These are phyloP conservation scores for Ascaphus truei DNA, from an alignment of 2,113 vertebrate genomes.

Conservation along the genomic window DNA sequence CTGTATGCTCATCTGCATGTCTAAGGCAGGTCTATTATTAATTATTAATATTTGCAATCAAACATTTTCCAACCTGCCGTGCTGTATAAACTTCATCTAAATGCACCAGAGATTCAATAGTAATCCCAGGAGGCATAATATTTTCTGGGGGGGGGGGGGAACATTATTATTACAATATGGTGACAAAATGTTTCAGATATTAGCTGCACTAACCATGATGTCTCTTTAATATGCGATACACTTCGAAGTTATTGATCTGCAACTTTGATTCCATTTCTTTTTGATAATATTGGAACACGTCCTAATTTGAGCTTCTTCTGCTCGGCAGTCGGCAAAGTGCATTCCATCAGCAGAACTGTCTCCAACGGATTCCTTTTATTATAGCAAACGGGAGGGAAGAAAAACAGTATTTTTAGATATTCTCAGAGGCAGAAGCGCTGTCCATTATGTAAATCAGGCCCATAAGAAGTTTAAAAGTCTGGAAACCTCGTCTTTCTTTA, in stretches of 20 bases:
- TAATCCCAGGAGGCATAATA: neutral
- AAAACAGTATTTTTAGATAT: conserved; percentile 45
- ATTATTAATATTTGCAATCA: too few species aligned
- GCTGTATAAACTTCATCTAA: conserved; percentile 1
- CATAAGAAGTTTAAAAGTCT: conserved; percentile 57
- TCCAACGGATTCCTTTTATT: conserved; percentile 16
- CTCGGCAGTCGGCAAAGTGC: conserved; percentile 10
- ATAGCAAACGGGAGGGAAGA: conserved; percentile 39
- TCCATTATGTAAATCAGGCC: conserved; percentile 50
- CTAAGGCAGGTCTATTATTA: too few species aligned
- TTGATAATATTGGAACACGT: conserved; percentile 33
- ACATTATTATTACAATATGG: neutral
- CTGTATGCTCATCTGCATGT: too few species aligned
- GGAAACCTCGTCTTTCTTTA: conserved; percentile 59
- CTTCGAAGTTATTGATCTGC: conserved; percentile 44
- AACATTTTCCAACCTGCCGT: neutral
- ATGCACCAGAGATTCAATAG: neutral
- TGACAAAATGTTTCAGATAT: neutral
- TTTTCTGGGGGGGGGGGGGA: too few species aligned
- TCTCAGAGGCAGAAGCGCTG: conserved; percentile 32
- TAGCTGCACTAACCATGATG: conserved; percentile 35
- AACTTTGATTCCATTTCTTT: conserved; percentile 47
- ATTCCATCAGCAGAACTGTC: conserved; percentile 39
- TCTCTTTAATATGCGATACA: conserved; percentile 26
- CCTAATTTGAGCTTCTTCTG: conserved; percentile 39